These are phyloP conservation scores for Cyrtorhinus lividipennis DNA, from an alignment of 1,140 invertebrate genomes.

Conservation along the genomic window DNA sequence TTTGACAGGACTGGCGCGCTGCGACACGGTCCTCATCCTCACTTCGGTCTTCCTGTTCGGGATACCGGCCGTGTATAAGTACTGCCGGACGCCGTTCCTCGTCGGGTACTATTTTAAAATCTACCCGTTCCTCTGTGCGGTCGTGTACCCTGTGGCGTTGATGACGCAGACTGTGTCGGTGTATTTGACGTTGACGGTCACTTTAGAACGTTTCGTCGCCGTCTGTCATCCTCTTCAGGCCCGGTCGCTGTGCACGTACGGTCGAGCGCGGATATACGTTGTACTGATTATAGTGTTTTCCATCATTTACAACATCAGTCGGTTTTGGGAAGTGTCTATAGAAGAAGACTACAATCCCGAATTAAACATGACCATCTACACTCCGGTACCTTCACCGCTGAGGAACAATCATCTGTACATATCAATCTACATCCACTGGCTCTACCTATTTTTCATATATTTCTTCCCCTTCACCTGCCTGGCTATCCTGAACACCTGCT, in stretches of 20 bases:
- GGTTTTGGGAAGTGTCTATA: conserved; percentile 36
- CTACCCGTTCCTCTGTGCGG: conserved; percentile 64
- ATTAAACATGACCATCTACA: conserved; percentile 49
- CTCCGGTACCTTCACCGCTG: conserved; percentile 49
- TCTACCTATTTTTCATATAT: conserved; percentile 85
- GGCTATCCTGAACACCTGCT: conserved; percentile 70
- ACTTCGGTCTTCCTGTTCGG: conserved; percentile 77
- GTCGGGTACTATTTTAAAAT: conserved; percentile 64
- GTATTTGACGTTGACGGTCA: conserved; percentile 89
- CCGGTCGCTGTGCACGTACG: conserved; percentile 77
- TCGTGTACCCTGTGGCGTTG: conserved; percentile 72
- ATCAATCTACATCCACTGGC: conserved; percentile 77
- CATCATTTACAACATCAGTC: conserved; percentile 71
- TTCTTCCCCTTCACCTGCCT: conserved; percentile 72
- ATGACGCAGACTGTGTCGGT: conserved; percentile 85
- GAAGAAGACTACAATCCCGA: conserved; percentile 23
- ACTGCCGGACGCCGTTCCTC: conserved; percentile 55
- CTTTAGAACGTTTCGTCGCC: conserved; percentile 88
- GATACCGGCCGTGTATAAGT: conserved; percentile 65
- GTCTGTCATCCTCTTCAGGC: conserved; percentile 87
- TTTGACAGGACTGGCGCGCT: conserved; percentile 75
- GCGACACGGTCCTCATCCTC: conserved; percentile 76
- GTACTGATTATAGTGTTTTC: conserved; percentile 67
- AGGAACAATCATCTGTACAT: conserved; percentile 60
- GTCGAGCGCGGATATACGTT: conserved; percentile 71